Evolutionary conservation across 2,797 vertebrate species (phyloP), one percentile per base, ranked within the genome.

Genomic region (Lagorchestes hirsutus): DNA sequence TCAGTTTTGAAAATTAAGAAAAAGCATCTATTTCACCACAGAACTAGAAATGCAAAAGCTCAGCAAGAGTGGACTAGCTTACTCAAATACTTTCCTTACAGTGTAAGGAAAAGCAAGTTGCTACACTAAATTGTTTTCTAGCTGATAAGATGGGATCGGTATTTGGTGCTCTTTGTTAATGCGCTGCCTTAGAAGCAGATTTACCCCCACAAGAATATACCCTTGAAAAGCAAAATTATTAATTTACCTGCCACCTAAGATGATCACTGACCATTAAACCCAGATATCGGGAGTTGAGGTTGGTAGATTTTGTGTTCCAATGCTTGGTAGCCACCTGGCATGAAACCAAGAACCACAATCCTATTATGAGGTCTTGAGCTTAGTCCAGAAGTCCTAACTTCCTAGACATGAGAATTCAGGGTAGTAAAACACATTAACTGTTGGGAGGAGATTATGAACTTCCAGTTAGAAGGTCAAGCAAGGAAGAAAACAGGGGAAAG

Each of bases 381-480:
- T 82, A 92, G 95, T 46, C 74, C 96, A 96, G 96, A 93, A 97
- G 95, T 95, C 92, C 90, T 59, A 57, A 96, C 94, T 98, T 97
- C 90, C 93, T 91, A 98, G 97, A 96, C 94, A 54, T 91, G 94
- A 55, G 54, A 97, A 82, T 9, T 50, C 74, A 87, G 40, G 74
- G 40, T 27, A 97, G 95, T 95, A 97, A 97, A 97, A 96, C 95
- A 97, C 92, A 96, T 97, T 96, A 97, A 94, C 96, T 97, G 96
- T 93, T 96, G 95, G 97, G 96, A 97, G 92, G 93, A 96, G 95
- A 94, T 58, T 96, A 93, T 96, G 97, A 97, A 97, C 98, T 97
- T 98, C 97, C 96, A 96, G 95, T 97, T 62, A 97, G 97, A 98
- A 98, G 97, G 97, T 97, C 96, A 97, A 87, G 92, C 74, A 95